Percentiles rank a stretch among this genome's conserved stretches.
These are phyloP conservation scores for Nesoenas mayeri DNA, from an alignment of 2,113 vertebrate genomes.

Conservation along the genomic window DNA sequence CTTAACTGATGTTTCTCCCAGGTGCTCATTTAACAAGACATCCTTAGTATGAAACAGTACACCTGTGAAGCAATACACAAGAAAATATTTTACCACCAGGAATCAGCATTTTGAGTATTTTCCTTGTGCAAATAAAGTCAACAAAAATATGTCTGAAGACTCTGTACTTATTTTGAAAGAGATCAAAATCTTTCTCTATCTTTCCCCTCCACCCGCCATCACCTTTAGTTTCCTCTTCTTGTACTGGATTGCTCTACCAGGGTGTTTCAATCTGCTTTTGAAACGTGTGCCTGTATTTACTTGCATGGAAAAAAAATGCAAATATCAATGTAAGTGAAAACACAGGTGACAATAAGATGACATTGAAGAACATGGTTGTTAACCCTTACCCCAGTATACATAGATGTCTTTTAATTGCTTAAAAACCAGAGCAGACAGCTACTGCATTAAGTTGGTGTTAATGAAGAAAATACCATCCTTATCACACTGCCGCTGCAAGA, in stretches of 20 bases:
- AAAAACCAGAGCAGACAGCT: not conserved
- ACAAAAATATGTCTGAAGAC: not conserved
- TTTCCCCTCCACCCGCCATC: rapidly evolving
- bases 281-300: not conserved
- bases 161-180: not conserved
- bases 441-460: rapidly evolving
- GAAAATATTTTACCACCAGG: not conserved
- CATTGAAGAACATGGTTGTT: not conserved
- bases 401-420: not conserved
- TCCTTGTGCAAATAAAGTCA: not conserved
- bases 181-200: not conserved
- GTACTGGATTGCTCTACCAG: not conserved
- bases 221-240: not conserved
- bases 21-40: not conserved
- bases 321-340: not conserved
- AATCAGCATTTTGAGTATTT: not conserved
- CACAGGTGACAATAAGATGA: not conserved
- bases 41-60: not conserved
- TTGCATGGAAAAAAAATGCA: not conserved
- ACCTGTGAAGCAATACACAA: not conserved
- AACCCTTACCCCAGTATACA: not conserved
- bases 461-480: not conserved
- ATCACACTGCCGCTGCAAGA: not conserved
- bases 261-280: not conserved
- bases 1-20: not conserved